Evolutionary conservation across 2,888 invertebrate species (phyloP).

Genomic region (Prosapia bicincta): DNA sequence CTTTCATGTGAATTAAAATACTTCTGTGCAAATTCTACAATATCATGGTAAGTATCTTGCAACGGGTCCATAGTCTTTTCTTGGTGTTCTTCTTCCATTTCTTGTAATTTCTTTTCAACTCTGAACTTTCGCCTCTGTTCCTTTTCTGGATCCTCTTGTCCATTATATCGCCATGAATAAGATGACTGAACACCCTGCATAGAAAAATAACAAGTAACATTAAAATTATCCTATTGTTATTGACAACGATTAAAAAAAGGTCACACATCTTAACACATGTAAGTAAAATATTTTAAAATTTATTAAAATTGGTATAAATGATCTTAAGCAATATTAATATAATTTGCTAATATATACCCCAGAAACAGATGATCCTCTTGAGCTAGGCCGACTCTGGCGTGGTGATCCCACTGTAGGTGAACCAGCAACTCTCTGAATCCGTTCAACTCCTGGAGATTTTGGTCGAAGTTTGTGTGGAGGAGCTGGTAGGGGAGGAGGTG

Average conservation of each 20-base stretch:
- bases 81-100: conserved; percentile 62
- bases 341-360: conserved; percentile 45
- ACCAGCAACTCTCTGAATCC: conserved; percentile 41
- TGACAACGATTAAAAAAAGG: background rate
- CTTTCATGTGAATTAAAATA: conserved; percentile 88
- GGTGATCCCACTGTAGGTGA: conserved; percentile 46
- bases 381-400: conserved; percentile 51
- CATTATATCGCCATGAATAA: conserved; percentile 43
- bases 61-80: conserved; percentile 49
- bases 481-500: conserved; percentile 50
- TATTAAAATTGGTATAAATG: too few relatives aligned
- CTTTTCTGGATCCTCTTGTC: conserved; percentile 55
- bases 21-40: conserved; percentile 90
- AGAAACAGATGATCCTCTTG: conserved; percentile 49
- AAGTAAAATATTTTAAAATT: too few relatives aligned
- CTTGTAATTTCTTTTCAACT: conserved; percentile 81
- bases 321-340: too few relatives aligned
- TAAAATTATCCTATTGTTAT: too few relatives aligned
- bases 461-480: conserved; percentile 49
- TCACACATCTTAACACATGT: too few relatives aligned
- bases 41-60: conserved; percentile 69
- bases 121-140: conserved; percentile 78
- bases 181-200: conserved; percentile 38
- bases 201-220: conserved; percentile 1
- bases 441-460: conserved; percentile 46